Conservation (phyloP, 1,140 invertebrate species). For the Brevipalpus yothersi region DNA sequence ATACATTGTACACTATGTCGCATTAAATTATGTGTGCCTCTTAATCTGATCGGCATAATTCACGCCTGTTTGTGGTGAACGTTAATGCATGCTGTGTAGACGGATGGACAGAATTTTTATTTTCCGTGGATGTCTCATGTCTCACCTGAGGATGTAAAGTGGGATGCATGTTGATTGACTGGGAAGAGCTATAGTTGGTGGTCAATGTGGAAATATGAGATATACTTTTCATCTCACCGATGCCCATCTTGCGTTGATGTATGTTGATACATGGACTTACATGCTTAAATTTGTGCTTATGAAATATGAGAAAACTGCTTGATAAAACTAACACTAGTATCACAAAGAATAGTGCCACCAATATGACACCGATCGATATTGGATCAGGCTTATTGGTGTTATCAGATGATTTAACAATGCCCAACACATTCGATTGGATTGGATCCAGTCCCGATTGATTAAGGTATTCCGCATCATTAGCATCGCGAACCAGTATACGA, state of each 20-base stretch:
- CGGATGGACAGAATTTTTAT: too few relatives aligned
- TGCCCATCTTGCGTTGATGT: background rate
- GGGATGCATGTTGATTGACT: background rate
- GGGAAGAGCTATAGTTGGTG: too few relatives aligned
- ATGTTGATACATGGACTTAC: background rate
- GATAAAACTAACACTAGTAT: constrained; percentile 62
- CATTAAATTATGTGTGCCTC: background rate
- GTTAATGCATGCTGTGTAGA: too few relatives aligned
- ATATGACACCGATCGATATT: constrained; percentile 60
- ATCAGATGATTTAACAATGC: constrained; percentile 35
- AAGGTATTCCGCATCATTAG: constrained; percentile 37
- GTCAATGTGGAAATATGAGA: too few relatives aligned
- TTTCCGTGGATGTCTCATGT: too few relatives aligned
- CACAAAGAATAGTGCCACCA: constrained; percentile 81
- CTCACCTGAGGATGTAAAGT: background rate
- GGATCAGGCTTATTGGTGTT: constrained; percentile 39
- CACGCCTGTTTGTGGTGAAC: background rate
- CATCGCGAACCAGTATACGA: constrained; percentile 76
- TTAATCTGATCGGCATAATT: too few relatives aligned
- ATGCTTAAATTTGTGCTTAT: constrained; percentile 9
- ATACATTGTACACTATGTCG: background rate
- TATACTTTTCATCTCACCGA: too few relatives aligned
- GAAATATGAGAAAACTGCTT: constrained; percentile 63
- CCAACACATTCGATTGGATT: constrained; percentile 38
- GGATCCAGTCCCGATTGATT: constrained; percentile 57